These are phyloP conservation scores for Bujurquina vittata DNA, from an alignment of 2,113 vertebrate species.

Conservation along the genomic window DNA sequence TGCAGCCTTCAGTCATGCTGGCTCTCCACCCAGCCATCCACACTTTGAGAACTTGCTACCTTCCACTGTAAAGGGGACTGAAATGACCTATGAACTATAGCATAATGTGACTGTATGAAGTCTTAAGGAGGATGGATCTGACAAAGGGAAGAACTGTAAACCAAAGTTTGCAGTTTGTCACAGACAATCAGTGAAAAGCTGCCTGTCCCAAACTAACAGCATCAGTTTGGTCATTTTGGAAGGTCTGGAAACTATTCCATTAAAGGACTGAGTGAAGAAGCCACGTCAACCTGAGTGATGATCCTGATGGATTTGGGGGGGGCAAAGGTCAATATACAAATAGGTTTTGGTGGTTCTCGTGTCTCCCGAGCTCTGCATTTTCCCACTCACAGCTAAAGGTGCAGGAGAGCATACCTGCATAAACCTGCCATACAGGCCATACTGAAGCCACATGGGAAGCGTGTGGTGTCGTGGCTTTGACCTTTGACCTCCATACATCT, in stretches of 20 bases:
- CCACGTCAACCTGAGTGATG: not conserved
- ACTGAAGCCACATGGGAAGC: slow-evolving; percentile 8
- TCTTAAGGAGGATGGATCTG: not conserved
- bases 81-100: not conserved
- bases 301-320: not conserved
- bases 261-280: not conserved
- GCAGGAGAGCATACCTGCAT: not conserved
- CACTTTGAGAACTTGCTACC: not conserved
- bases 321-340: not conserved
- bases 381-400: not conserved
- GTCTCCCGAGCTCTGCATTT: not conserved
- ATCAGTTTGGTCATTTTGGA: too few relatives aligned
- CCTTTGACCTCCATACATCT: slow-evolving; percentile 32
- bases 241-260: not conserved
- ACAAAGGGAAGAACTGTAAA: not conserved
- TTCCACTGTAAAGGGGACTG: too few relatives aligned
- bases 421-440: not conserved
- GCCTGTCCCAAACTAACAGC: not conserved
- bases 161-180: not conserved
- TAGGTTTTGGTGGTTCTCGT: not conserved
- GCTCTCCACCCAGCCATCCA: not conserved
- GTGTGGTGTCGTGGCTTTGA: not conserved
- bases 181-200: not conserved
- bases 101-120: not conserved
- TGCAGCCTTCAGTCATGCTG: not conserved